A percentile compares a stretch with the other conserved stretches of the same genome.
phyloP scores from a whole-genome alignment of 2,888 invertebrate species.

The Andrena trimmerana region DNA sequence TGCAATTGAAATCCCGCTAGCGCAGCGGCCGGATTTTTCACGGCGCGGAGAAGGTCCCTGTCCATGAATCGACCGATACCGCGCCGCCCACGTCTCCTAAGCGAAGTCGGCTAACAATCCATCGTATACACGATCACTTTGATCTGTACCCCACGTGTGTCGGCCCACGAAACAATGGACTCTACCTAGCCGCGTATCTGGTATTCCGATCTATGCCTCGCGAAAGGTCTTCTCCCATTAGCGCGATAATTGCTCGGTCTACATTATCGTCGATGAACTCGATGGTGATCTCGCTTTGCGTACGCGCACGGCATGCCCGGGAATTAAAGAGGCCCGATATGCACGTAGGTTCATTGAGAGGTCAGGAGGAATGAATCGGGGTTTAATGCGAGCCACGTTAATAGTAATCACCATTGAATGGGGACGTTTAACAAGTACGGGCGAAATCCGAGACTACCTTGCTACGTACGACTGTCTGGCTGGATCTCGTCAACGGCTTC shows the following conservation, averaged over 20 bases:
- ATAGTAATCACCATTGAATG: background rate
- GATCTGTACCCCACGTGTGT: constrained; percentile 52
- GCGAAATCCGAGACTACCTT: no score
- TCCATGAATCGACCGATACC: constrained; percentile 1
- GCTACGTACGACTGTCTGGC: no score
- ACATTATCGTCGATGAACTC: constrained; percentile 13
- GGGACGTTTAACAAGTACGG: background rate
- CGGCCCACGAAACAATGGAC: constrained; percentile 47
- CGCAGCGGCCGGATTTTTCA: background rate
- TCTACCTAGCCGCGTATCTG: constrained; percentile 41
- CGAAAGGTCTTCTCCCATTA: constrained; percentile 55
- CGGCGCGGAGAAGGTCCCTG: background rate
- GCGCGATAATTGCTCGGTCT: constrained; percentile 45
- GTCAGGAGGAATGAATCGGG: background rate
- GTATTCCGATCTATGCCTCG: constrained; percentile 39
- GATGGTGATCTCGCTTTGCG: constrained; percentile 8
- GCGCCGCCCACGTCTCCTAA: constrained; percentile 42
- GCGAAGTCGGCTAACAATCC: constrained; percentile 34
- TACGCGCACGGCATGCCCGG: background rate
- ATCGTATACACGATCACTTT: constrained; percentile 42
- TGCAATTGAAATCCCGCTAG: background rate
- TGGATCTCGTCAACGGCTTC: background rate
- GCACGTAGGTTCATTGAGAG: constrained; percentile 2
- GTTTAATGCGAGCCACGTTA: background rate
- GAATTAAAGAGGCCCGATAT: background rate